phyloP scores from a whole-genome alignment of 2,797 vertebrate species.

The Enteromius unitaeniatus region DNA sequence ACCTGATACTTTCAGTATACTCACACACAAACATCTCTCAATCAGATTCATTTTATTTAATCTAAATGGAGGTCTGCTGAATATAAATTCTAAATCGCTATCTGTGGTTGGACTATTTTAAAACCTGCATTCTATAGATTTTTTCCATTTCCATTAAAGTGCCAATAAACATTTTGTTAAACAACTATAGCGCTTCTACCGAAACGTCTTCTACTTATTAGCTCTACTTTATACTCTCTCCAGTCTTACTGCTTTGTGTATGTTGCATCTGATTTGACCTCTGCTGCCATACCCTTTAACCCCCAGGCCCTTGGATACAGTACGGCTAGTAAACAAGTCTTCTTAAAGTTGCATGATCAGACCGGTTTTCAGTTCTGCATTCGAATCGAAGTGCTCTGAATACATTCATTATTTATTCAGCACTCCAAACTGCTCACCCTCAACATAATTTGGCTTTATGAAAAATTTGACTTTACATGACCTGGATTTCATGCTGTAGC shows the following conservation, averaged over 20 bases:
- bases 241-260: constrained; percentile 40
- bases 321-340: neutral
- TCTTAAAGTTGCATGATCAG: constrained; percentile 5
- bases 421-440: neutral
- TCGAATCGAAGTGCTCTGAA: constrained; percentile 15
- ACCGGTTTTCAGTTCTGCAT: constrained; percentile 11
- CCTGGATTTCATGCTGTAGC: neutral
- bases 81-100: constrained; percentile 17
- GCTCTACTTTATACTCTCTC: constrained; percentile 20
- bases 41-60: neutral
- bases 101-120: constrained; percentile 3
- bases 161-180: constrained; percentile 1
- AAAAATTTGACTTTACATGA: neutral
- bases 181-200: neutral
- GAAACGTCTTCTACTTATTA: neutral
- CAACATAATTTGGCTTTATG: neutral
- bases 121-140: constrained; percentile 42
- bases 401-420: neutral
- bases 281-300: constrained; percentile 6
- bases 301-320: constrained; percentile 18
- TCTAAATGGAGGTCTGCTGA: constrained; percentile 4
- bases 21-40: neutral
- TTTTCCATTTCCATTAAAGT: constrained; percentile 32
- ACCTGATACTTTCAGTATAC: neutral
- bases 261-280: constrained; percentile 19